Conservation (phyloP, 2,113 vertebrate genomes). For the Tachuris rubrigastra region DNA sequence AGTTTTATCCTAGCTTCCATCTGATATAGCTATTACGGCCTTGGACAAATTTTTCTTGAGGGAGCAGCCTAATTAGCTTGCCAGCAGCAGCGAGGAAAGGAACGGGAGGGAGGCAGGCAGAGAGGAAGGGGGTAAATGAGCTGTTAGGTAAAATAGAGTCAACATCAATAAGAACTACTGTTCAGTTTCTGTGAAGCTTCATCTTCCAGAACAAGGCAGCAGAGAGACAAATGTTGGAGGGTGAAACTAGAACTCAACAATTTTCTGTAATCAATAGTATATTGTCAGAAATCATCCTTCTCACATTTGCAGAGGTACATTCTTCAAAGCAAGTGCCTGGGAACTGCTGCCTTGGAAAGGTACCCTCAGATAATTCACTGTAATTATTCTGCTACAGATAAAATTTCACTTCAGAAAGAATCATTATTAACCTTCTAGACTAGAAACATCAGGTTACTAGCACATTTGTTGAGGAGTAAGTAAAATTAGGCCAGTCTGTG, state of each 20-base stretch:
- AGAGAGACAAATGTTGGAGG: constrained; percentile 26
- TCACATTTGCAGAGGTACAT: constrained; percentile 15
- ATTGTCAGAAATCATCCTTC: constrained; percentile 8
- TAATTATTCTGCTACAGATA: background rate
- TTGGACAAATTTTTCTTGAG: constrained; percentile 62
- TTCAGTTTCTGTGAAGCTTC: constrained; percentile 22
- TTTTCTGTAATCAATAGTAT: constrained; percentile 40
- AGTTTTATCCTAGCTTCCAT: constrained; percentile 54
- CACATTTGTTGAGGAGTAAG: background rate
- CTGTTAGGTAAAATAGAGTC: constrained; percentile 42
- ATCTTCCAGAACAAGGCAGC: constrained; percentile 50
- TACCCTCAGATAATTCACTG: constrained; percentile 19
- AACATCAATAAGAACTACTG: constrained; percentile 43
- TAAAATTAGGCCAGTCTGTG: background rate
- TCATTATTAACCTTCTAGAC: background rate
- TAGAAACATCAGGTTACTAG: background rate
- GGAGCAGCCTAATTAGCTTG: constrained; percentile 61
- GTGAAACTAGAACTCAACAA: constrained; percentile 46
- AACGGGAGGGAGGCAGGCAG: background rate
- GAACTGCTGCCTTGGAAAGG: background rate
- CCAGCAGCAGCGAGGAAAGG: constrained; percentile 17
- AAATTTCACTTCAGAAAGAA: constrained; percentile 45
- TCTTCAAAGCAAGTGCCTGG: constrained; percentile 34
- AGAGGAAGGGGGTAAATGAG: constrained; percentile 29
- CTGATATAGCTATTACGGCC: constrained; percentile 39